phyloP scores from a whole-genome alignment of 2,113 vertebrate genomes.

The Phaethon lepturus region DNA sequence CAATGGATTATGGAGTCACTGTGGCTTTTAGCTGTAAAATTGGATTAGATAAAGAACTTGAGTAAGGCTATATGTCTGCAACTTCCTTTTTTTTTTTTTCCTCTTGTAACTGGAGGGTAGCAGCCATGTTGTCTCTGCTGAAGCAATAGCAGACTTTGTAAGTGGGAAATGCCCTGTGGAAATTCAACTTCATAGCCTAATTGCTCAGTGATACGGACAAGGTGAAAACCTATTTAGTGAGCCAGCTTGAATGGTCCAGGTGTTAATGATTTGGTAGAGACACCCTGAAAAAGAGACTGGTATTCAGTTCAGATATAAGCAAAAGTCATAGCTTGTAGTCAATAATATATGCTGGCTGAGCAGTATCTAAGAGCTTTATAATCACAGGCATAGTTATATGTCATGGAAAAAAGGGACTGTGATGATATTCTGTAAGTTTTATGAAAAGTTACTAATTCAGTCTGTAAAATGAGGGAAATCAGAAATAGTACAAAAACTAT shows the following conservation, averaged over 20 bases:
- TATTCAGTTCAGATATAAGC: not conserved
- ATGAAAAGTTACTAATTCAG: not conserved
- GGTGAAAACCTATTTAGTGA: constrained; percentile 1
- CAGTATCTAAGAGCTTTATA: not conserved
- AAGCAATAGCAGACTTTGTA: not conserved
- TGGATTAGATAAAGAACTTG: constrained; percentile 29
- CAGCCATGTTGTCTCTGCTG: not conserved
- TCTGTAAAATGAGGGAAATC: not conserved
- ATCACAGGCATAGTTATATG: not conserved
- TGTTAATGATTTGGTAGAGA: not conserved
- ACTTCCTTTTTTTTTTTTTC: not conserved
- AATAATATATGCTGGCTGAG: not conserved
- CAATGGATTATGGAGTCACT: not conserved
- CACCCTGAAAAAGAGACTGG: not conserved
- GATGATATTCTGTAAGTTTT: not conserved
- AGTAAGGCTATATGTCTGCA: not conserved
- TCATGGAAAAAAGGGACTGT: not conserved
- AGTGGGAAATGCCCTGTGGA: not conserved
- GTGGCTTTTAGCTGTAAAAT: constrained; percentile 26
- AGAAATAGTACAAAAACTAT: not conserved
- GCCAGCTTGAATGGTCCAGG: not conserved
- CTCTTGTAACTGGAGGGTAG: not conserved
- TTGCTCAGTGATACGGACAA: not conserved
- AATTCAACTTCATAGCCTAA: not conserved
- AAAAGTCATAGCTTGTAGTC: not conserved